These are phyloP conservation scores for Haliclystus octoradiatus DNA, from an alignment of 30 jellyfish, hydroid and myxozoan species.

Conservation along the genomic window DNA sequence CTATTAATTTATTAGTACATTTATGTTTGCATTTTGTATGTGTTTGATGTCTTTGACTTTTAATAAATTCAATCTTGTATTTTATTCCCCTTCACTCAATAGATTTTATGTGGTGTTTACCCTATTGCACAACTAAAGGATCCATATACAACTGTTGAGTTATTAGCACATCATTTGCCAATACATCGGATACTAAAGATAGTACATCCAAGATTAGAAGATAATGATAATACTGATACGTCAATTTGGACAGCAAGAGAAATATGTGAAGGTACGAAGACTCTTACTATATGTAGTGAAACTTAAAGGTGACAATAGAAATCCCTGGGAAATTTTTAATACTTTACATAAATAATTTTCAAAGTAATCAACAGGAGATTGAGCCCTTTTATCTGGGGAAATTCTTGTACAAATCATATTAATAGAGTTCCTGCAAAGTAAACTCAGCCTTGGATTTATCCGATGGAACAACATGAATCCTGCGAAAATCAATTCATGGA, in stretches of 20 bases:
- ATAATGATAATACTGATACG: neutral
- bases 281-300: too few relatives aligned
- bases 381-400: too few relatives aligned
- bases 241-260: neutral
- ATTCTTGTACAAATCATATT: too few relatives aligned
- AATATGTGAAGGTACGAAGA: neutral
- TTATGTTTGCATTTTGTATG: neutral
- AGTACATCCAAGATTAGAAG: neutral
- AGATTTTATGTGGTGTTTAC: constrained; percentile 6
- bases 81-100: neutral
- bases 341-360: too few relatives aligned
- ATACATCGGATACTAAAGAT: neutral
- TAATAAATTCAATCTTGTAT: neutral
- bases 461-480: too few relatives aligned
- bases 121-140: constrained; percentile 10
- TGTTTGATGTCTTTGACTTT: neutral
- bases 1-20: too few relatives aligned
- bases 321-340: too few relatives aligned
- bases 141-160: constrained; percentile 6
- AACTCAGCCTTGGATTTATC: too few relatives aligned
- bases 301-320: too few relatives aligned
- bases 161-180: neutral
- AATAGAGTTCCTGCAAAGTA: too few relatives aligned
- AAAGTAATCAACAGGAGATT: too few relatives aligned
- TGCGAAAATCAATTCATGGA: too few relatives aligned